Evolutionary conservation across 2,797 vertebrate species (phyloP).

Genomic region (Trachurus trachurus): DNA sequence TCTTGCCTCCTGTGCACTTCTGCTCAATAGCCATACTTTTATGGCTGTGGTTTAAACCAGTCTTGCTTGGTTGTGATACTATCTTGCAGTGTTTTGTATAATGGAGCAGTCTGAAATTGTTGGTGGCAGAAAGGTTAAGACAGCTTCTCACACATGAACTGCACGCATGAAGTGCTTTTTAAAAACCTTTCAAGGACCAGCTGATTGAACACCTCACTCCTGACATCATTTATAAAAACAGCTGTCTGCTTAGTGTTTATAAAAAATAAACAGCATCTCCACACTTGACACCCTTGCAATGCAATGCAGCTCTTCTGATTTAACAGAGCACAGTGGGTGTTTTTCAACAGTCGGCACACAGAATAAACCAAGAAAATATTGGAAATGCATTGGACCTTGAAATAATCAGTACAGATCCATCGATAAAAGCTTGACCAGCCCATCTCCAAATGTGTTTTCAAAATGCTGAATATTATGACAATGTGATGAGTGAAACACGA

Average conservation of each 20-base stretch:
- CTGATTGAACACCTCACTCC: not conserved
- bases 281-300: not conserved
- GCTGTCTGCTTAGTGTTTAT: conserved; percentile 6
- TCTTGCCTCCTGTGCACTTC: no score
- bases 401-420: not conserved
- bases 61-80: not conserved
- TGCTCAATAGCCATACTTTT: no score
- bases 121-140: not conserved
- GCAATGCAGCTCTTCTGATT: conserved; percentile 7
- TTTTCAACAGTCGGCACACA: conserved; percentile 23
- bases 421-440: not conserved
- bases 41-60: no score
- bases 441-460: not conserved
- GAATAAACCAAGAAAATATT: not conserved
- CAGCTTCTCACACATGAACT: not conserved
- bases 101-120: not conserved
- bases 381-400: not conserved
- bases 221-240: conserved; percentile 11
- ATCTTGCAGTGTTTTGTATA: not conserved
- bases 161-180: not conserved
- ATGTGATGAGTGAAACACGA: not conserved
- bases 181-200: not conserved
- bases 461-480: not conserved
- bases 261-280: conserved; percentile 6
- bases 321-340: not conserved